Evolutionary conservation across 2,888 invertebrate species (phyloP), one percentile per base, ranked within the genome.

Genomic region (Coleophora flavipennella): DNA sequence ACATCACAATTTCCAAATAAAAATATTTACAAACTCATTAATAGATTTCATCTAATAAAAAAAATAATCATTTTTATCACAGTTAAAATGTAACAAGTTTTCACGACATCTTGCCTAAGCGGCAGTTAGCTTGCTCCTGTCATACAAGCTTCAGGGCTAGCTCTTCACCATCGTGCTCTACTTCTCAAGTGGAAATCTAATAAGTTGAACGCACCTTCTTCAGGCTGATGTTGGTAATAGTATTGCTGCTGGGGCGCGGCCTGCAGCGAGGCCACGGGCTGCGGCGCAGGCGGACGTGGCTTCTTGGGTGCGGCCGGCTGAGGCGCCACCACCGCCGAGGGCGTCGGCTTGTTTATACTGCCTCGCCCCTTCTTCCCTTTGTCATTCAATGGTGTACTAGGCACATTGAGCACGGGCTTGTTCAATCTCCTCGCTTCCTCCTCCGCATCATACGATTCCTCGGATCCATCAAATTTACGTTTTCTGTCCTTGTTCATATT

Each of bases 401-500:
- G 85, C 70, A 85, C 85, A 55, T 84, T 83, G 40, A 85, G 72
- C 59, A 85, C 85, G 36, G 85, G 81, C 68, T 84, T 83, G 55
- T 78, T 79, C 45, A 80, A 62, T 59, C 85, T 64, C 46, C 85
- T 62, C 47, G 80, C 85, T 56, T 87, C 77, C 64, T 85, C 76
- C 50, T 80, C 75, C 43, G 90, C 89, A 40, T 89, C 89, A 56
- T 88, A 88, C 10, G 88, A 86, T 53, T 91, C 91, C 44, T 90
- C 90, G 13, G 87, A 86, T 59, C 88, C 89, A 51, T 91, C 90
- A 51, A 90, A 90, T 57, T 88, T 87, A 54, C 89, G 86, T 67
- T 91, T 91, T 42, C 91, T 74, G 57, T 91, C 91, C 62, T 92
- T 92, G 40, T 91, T 90, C 52, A 91, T 67, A 34, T 90, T 90